Base-by-base conservation (phyloP, 2,113 vertebrate genomes). In the Sakesphorus luctuosus region DNA sequence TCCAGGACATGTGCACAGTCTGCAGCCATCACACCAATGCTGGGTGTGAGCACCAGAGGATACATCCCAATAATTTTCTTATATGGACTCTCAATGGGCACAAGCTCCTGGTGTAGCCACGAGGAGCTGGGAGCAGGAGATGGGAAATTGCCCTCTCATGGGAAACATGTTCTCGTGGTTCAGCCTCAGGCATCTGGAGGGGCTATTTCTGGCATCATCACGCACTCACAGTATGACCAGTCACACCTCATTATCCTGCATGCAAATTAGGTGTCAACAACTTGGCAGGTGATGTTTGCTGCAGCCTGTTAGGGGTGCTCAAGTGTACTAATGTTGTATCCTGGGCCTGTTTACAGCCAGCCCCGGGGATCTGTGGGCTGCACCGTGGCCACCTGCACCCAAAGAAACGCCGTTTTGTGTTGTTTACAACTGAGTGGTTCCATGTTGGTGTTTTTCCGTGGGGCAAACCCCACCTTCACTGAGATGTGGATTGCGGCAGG, bases 221-320 rank as follows among this genome's bases (percentile, higher is more conserved):
- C 7, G 0, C 46, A 74, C 75, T 74, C 0, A 0, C 52, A 46
- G 61, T 52, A 15, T 92, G 96, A 94, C 92, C 90, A 67, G 90
- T 95, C 95, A 95, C 38, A 35, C 92, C 76, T 72, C 84, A 90
- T 96, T 94, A 89, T 47, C 65, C 66, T 14, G 0, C 83, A 85
- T 86, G 95, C 77, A 95, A 96, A 96, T 85, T 26, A 76, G 29
- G 59, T 19, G 47, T 50, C 78, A 88, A 77, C 92, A 93, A 59
- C 47, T 56, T 88, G 31, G 82, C 94, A 93, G 95, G 94, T 95
- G 95, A 94, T 93, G 85, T 55, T 93, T 94, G 71, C 87, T 76
- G 67, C 58, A 50, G 66, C 9, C 38, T 61, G 0, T 49, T 43
- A 24, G 3, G 85, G 76, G 40, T 26, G 18, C 44, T 76, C 26